Evolutionary conservation across 2,888 invertebrate genomes (phyloP).

Genomic region (Aporophyla lueneburgensis): DNA sequence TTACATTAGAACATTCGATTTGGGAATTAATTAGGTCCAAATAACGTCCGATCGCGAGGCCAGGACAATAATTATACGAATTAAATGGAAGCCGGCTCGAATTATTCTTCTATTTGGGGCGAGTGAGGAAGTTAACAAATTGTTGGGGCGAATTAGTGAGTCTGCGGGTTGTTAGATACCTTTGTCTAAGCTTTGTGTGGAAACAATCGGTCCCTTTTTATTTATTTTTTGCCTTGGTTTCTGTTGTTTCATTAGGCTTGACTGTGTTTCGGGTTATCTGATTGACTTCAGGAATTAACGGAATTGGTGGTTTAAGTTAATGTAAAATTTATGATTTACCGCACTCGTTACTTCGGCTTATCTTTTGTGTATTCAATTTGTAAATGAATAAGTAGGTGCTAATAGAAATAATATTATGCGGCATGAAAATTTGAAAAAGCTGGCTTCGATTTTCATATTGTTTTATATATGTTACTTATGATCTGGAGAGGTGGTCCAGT

Average conservation of each 20-base stretch:
- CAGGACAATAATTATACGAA: conserved; percentile 62
- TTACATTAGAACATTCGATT: conserved; percentile 45
- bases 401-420: too few relatives aligned
- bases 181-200: conserved; percentile 46
- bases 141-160: conserved; percentile 53
- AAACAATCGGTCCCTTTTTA: conserved; percentile 30
- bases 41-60: conserved; percentile 35
- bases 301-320: background rate
- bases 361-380: background rate
- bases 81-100: conserved; percentile 55
- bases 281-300: background rate
- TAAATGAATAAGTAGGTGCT: background rate
- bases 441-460: background rate
- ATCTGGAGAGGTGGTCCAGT: too few relatives aligned
- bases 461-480: background rate
- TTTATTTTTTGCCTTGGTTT: conserved; percentile 7
- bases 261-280: background rate
- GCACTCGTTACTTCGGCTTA: too few relatives aligned
- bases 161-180: conserved; percentile 46
- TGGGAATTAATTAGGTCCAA: conserved; percentile 57
- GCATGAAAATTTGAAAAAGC: background rate
- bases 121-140: conserved; percentile 63
- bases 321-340: background rate
- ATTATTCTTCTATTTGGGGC: conserved; percentile 56
- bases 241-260: conserved; percentile 19